phyloP scores from a whole-genome alignment of 2,113 vertebrate genomes.

The Empidonax alnorum region DNA sequence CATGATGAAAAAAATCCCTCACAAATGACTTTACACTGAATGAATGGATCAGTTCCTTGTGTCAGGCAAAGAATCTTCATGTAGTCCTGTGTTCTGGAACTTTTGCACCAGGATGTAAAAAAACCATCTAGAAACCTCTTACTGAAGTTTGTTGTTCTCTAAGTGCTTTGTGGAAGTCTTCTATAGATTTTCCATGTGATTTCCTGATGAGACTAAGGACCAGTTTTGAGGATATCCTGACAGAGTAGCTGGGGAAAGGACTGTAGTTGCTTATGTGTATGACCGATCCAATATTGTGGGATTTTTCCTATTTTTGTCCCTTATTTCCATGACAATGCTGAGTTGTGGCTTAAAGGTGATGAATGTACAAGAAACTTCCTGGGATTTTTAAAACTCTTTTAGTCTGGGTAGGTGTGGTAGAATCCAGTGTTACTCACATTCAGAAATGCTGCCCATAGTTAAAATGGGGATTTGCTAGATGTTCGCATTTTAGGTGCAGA shows the following conservation, averaged over 20 bases:
- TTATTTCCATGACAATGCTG: neutral
- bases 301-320: neutral
- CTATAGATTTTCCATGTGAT: neutral
- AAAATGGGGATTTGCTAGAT: neutral
- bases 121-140: neutral
- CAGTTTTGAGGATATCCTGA: neutral
- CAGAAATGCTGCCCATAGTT: neutral
- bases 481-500: neutral
- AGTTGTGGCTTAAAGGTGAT: neutral
- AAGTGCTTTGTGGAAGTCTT: neutral
- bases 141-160: neutral
- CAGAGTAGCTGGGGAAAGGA: neutral
- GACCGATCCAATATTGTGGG: fast-evolving
- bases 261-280: neutral
- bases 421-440: neutral
- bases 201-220: neutral
- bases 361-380: neutral
- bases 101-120: neutral
- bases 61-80: neutral
- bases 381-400: neutral
- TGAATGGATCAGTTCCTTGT: neutral
- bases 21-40: neutral
- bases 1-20: neutral
- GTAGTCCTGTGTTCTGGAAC: neutral
- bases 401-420: neutral